Evolutionary conservation across 2,113 vertebrate species (phyloP).

Genomic region (Bambusicola thoracicus): DNA sequence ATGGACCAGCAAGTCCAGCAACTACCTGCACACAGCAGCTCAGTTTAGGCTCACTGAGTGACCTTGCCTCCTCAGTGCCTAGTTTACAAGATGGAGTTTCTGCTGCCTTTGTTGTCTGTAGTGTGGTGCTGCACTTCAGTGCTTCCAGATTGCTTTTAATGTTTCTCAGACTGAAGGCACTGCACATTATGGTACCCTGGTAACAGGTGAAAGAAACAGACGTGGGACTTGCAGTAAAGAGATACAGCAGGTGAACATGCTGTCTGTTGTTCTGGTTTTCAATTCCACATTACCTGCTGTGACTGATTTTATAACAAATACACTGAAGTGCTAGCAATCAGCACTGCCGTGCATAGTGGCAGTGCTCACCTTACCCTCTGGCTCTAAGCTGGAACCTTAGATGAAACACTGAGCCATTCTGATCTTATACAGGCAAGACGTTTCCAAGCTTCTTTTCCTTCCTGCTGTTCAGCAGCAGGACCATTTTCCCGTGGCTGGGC

Average conservation of each 20-base stretch:
- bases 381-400: background rate
- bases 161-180: background rate
- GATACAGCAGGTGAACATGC: background rate
- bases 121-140: background rate
- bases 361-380: background rate
- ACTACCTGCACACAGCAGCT: background rate
- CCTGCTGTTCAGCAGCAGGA: background rate
- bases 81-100: background rate
- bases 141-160: background rate
- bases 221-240: background rate
- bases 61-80: background rate
- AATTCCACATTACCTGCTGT: background rate
- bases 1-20: background rate
- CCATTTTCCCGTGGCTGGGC: accelerated
- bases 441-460: background rate
- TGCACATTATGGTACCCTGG: background rate
- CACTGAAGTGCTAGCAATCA: background rate
- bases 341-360: background rate
- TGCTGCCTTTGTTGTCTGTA: background rate
- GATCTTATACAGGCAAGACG: background rate
- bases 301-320: background rate
- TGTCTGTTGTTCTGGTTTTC: background rate
- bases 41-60: background rate
- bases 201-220: background rate
- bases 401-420: background rate